These are phyloP conservation scores for Smutsia gigantea DNA, from an alignment of 2,797 vertebrate species.

Conservation along the genomic window DNA sequence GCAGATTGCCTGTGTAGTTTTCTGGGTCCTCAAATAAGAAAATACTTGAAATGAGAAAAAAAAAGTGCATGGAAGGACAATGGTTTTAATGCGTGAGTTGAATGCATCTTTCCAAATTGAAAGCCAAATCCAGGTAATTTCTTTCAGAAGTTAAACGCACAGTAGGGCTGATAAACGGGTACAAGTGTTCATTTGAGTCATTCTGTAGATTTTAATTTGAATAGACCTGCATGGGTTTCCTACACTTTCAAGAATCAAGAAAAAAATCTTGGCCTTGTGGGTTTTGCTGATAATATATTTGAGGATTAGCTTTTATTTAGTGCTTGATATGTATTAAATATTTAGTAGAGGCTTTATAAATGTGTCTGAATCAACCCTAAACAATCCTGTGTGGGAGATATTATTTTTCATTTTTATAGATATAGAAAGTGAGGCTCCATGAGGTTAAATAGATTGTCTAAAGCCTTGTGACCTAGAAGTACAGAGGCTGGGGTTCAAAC, in stretches of 20 bases:
- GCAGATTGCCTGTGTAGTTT: background rate
- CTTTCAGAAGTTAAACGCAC: background rate
- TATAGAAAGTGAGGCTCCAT: slow-evolving; percentile 36
- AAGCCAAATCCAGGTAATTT: background rate
- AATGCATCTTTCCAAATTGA: background rate
- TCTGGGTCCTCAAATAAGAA: background rate
- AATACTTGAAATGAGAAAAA: background rate
- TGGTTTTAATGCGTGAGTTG: background rate
- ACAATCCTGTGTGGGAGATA: slow-evolving; percentile 28
- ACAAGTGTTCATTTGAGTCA: background rate
- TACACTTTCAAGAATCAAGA: slow-evolving; percentile 15
- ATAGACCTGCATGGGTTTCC: background rate
- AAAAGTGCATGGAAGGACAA: background rate
- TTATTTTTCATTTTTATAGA: background rate
- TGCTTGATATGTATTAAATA: too few species aligned
- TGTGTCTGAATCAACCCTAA: background rate
- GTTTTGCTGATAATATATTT: background rate
- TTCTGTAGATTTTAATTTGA: background rate
- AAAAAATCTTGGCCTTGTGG: background rate
- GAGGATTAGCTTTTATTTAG: background rate
- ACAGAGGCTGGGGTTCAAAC: background rate
- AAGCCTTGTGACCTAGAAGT: background rate
- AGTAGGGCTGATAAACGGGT: background rate
- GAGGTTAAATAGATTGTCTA: background rate
- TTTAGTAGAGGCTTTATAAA: background rate